A percentile compares a stretch with the other conserved stretches of the same genome.
Conservation (phyloP, 2,888 invertebrate species). For the Lithodes maja region DNA sequence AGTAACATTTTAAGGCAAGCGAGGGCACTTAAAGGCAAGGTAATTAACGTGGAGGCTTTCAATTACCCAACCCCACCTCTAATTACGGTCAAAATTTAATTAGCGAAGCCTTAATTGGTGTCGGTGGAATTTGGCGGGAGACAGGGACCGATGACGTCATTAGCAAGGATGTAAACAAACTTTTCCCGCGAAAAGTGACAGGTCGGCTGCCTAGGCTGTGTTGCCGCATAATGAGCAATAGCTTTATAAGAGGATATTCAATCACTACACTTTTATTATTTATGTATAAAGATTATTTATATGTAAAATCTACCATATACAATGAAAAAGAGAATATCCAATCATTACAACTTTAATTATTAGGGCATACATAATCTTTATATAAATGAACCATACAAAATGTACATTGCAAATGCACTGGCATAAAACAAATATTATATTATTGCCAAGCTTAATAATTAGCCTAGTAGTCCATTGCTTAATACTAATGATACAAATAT, state of each 20-base stretch:
- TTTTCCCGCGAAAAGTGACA: neutral
- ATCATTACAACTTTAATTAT: neutral
- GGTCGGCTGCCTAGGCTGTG: neutral
- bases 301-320: too few relatives aligned
- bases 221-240: neutral
- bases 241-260: too few relatives aligned
- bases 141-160: neutral
- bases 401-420: too few relatives aligned
- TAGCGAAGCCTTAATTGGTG: neutral
- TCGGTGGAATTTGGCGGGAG: neutral
- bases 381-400: too few relatives aligned
- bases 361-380: neutral
- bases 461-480: too few relatives aligned
- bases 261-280: neutral
- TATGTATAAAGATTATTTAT: too few relatives aligned
- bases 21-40: neutral
- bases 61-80: neutral
- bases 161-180: neutral
- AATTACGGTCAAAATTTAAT: neutral
- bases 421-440: too few relatives aligned
- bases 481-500: too few relatives aligned
- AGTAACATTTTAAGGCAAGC: neutral
- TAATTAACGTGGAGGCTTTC: neutral
- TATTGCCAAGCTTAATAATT: too few relatives aligned
- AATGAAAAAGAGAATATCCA: neutral